Conservation (phyloP, 2,797 vertebrate genomes). For the Delichon dasypus region DNA sequence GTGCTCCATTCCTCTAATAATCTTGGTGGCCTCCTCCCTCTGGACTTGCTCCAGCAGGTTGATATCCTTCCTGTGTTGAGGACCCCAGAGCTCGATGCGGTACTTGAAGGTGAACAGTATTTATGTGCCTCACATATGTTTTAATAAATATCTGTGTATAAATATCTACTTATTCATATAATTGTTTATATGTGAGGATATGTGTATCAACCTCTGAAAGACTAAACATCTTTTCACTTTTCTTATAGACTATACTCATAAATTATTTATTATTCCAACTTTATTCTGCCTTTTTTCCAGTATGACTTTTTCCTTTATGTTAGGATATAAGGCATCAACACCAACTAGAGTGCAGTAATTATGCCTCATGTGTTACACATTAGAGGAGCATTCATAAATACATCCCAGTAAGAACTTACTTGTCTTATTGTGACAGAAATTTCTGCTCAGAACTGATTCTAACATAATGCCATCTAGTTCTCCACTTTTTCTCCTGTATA, state of each 20-base stretch:
- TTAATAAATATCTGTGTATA: neutral
- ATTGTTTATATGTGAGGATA: neutral
- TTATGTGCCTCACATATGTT: neutral
- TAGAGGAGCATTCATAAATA: neutral
- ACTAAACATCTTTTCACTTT: neutral
- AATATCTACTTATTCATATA: neutral
- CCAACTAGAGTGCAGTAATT: neutral
- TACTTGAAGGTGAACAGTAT: neutral
- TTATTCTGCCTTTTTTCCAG: neutral
- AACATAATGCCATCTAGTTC: neutral
- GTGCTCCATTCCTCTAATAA: neutral
- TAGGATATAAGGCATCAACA: neutral
- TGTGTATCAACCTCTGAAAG: neutral
- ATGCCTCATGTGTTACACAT: neutral
- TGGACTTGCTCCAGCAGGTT: neutral
- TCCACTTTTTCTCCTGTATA: neutral
- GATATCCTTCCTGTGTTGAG: neutral
- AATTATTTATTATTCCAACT: neutral
- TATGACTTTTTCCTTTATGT: neutral
- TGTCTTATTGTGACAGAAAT: neutral
- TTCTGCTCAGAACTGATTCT: neutral
- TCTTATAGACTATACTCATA: neutral
- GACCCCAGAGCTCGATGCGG: neutral
- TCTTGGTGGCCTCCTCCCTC: neutral
- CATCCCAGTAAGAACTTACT: neutral